These are phyloP conservation scores for Chlamydotis undulata DNA, from an alignment of 2,113 vertebrate species.

Conservation along the genomic window DNA sequence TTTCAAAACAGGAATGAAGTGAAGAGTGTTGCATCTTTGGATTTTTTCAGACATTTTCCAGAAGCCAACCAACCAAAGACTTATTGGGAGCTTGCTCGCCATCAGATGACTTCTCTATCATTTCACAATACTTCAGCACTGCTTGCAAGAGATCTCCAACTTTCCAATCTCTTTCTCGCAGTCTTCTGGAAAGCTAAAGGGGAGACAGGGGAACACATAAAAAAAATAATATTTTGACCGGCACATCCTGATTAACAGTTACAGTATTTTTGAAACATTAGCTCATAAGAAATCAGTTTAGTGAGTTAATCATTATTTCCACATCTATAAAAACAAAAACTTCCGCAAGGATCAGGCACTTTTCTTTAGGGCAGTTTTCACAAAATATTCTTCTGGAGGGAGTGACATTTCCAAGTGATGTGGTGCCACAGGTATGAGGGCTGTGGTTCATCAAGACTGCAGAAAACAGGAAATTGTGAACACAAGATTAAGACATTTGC, in stretches of 20 bases:
- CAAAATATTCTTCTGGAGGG: slow-evolving; percentile 21
- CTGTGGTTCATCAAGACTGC: slow-evolving; percentile 45
- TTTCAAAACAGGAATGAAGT: slow-evolving; percentile 56
- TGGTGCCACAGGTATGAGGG: slow-evolving; percentile 52
- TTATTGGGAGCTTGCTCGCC: slow-evolving; percentile 59
- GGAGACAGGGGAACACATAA: background rate
- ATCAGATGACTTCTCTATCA: slow-evolving; percentile 26
- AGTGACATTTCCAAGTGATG: slow-evolving; percentile 35
- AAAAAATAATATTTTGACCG: background rate
- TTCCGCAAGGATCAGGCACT: slow-evolving; percentile 13
- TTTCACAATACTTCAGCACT: slow-evolving; percentile 88
- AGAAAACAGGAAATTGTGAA: slow-evolving; percentile 70
- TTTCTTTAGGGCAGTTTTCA: slow-evolving; percentile 12
- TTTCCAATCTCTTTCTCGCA: slow-evolving; percentile 85
- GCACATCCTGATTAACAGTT: slow-evolving; percentile 28
- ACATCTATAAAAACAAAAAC: slow-evolving; percentile 59
- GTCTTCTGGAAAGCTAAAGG: slow-evolving; percentile 83
- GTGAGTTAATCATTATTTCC: slow-evolving; percentile 43
- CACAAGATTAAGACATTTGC: slow-evolving; percentile 58
- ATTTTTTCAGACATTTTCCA: slow-evolving; percentile 82
- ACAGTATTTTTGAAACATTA: slow-evolving; percentile 16
- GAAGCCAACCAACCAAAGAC: slow-evolving; percentile 89
- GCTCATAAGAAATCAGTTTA: slow-evolving; percentile 22
- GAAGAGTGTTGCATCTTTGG: slow-evolving; percentile 1
- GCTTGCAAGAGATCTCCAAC: slow-evolving; percentile 90